Evolutionary conservation across 1,140 invertebrate genomes (phyloP).

Genomic region (Spodoptera frugiperda): DNA sequence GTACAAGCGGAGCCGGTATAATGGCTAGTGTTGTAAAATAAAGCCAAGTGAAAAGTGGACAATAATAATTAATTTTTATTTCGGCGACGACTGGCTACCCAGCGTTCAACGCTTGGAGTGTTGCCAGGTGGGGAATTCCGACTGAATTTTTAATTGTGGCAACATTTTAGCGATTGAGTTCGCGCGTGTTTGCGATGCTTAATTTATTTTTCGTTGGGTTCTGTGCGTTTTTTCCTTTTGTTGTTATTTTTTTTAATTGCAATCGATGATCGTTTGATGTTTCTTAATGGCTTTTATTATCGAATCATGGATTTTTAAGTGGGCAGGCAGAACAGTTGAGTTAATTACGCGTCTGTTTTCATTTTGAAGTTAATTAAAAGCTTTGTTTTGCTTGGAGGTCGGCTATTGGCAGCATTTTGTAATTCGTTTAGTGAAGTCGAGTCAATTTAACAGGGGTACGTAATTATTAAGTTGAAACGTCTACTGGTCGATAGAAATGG

Average conservation of each 20-base stretch:
- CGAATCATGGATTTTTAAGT: conserved; percentile 15
- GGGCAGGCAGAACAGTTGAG: neutral
- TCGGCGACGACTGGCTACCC: conserved; percentile 51
- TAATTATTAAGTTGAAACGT: no score
- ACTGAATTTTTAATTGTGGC: conserved; percentile 66
- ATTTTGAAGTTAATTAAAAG: neutral
- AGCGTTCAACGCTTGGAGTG: conserved; percentile 63
- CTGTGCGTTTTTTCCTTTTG: conserved; percentile 18
- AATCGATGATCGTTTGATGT: conserved; percentile 1
- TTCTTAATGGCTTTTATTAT: neutral
- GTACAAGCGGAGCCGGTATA: conserved; percentile 11
- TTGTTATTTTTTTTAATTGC: conserved; percentile 26
- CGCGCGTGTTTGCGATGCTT: conserved; percentile 48
- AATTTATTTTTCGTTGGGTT: conserved; percentile 32
- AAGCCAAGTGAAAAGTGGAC: conserved; percentile 61
- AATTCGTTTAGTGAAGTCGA: no score
- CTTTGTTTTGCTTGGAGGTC: neutral
- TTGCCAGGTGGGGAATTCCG: conserved; percentile 61
- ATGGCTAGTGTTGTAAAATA: conserved; percentile 54
- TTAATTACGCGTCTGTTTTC: no score
- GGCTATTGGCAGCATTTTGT: no score
- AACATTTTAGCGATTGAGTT: conserved; percentile 66
- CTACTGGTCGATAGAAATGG: no score
- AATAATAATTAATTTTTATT: conserved; percentile 75
- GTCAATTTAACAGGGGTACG: no score